Base-by-base conservation (phyloP, 2,797 vertebrate species). In the Rhodeus uyekii region DNA sequence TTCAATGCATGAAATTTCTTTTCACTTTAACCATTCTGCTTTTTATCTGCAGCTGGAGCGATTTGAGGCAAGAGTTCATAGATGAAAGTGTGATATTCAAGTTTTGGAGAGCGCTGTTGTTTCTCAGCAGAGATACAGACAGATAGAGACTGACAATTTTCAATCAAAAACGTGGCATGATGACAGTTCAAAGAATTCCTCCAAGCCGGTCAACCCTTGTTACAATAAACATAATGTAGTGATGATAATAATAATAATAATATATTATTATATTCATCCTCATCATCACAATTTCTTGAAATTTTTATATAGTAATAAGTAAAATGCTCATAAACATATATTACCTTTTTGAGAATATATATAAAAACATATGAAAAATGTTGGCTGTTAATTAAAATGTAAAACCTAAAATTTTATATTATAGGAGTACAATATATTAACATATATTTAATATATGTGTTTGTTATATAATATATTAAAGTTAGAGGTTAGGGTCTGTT, bases 1-100 rank as follows among this genome's bases (percentile, higher is more conserved):
- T n/a, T 76, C 18, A 63, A 9, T 64, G 27, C 38, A 69, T 32
- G 34, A 79, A 19, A 46, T 46, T 63, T 74, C 10, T 38, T 55
- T 74, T 38, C 24, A 44, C 27, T 61, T 61, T 8, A 12, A 60
- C 7, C 36, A 55, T 50, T 78, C 32, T 53, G 22, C 7, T 50
- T 38, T 69, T 69, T 69, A 69, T 68, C 77, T 58, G 1, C 27
- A 39, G 32, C 74, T 34, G 18, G 27, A 76, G 38, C 2, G 42
- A 50, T 77, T 48, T 65, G 42, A 71, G 42, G 42, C 42, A 48
- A 32, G 44, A 24, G 44, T 64, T 78, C 14, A 64, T 53, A 32
- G 67, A 64, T 65, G 14, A 5, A 42, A 44, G 24, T 22, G 34
- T 78, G 58, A 78, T 78, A 64, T 80, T 53, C 36, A 38, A 76